Evolutionary conservation across 1,140 invertebrate species (phyloP).

Genomic region (Camponotus vicinus): DNA sequence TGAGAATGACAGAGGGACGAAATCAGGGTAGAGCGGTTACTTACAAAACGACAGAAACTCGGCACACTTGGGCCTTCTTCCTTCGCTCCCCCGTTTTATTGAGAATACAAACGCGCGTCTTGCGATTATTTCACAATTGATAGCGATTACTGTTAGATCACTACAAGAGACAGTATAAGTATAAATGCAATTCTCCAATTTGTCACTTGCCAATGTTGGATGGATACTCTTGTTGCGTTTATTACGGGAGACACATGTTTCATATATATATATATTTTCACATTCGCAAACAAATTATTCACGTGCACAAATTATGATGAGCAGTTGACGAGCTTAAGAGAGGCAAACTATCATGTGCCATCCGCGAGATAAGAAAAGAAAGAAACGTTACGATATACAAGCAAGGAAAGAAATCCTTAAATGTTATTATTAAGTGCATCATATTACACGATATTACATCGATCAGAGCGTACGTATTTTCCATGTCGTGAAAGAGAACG

Average conservation of each 20-base stretch:
- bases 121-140: conserved; percentile 31
- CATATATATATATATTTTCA: conserved; percentile 22
- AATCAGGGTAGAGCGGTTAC: conserved; percentile 40
- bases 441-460: background rate
- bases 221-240: conserved; percentile 26
- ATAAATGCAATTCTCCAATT: conserved; percentile 21
- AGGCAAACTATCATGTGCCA: conserved; percentile 47
- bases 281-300: background rate
- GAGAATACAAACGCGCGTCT: conserved; percentile 26
- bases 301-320: conserved; percentile 20
- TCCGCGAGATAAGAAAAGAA: conserved; percentile 19
- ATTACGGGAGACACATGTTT: conserved; percentile 2
- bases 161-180: background rate
- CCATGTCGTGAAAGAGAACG: background rate
- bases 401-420: conserved; percentile 14
- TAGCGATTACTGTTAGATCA: conserved; percentile 36
- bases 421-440: conserved; percentile 20
- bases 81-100: conserved; percentile 31
- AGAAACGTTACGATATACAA: conserved; percentile 7
- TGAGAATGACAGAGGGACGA: conserved; percentile 73
- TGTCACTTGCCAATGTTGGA: conserved; percentile 50
- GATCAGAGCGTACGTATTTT: conserved; percentile 19
- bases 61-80: conserved; percentile 63
- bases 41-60: conserved; percentile 31
- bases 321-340: conserved; percentile 39